A percentile compares a stretch with the other conserved stretches of the same genome.
Evolutionary conservation across 2,888 invertebrate genomes (phyloP).

Genomic region (Neria commutata): DNA sequence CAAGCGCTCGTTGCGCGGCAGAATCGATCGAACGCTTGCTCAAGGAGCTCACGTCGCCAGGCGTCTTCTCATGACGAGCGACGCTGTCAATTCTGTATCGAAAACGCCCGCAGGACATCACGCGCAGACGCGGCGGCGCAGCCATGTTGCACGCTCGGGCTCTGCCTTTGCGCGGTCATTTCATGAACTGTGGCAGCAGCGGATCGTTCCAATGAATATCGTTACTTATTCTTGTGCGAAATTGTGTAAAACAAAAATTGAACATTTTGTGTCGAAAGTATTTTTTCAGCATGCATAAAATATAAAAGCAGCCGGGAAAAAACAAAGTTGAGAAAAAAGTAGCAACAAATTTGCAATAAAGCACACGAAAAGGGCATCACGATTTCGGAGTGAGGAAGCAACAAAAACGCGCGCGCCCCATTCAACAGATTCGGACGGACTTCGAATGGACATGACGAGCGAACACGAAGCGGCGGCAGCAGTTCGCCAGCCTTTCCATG

Average conservation of each 20-base stretch:
- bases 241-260: slow-evolving; percentile 28
- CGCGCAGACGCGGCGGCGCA: slow-evolving; percentile 13
- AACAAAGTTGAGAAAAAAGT: slow-evolving; percentile 1
- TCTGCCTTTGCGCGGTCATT: background rate
- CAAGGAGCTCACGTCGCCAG: slow-evolving; percentile 14
- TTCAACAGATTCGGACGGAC: slow-evolving; percentile 15
- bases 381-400: slow-evolving; percentile 10
- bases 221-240: slow-evolving; percentile 26
- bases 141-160: background rate
- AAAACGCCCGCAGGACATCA: slow-evolving; percentile 43
- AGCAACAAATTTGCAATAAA: slow-evolving; percentile 13
- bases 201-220: too few species aligned
- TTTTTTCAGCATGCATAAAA: slow-evolving; percentile 21
- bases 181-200: background rate
- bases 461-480: slow-evolving; percentile 8
- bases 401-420: too few species aligned
- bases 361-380: slow-evolving; percentile 29
- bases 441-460: slow-evolving; percentile 4
- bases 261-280: slow-evolving; percentile 30
- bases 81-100: background rate
- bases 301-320: background rate
- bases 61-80: too few species aligned
- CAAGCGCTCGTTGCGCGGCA: background rate
- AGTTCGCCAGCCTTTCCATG: too few species aligned
- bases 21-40: slow-evolving; percentile 3